Conservation (phyloP, 1,140 invertebrate species). For the Macrosteles quadrilineatus region DNA sequence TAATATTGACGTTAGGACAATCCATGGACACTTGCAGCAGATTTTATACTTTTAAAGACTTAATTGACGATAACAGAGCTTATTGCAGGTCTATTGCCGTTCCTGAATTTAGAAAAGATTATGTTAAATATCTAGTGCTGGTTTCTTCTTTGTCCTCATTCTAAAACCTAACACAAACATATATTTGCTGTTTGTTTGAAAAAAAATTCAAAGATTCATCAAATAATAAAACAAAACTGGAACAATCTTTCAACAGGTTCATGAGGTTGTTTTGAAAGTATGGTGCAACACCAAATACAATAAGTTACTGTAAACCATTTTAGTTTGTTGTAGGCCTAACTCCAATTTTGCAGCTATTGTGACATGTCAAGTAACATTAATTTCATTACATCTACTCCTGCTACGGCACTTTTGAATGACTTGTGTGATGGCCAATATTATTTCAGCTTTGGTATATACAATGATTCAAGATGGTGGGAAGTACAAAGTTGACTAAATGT, state of each 20-base stretch:
- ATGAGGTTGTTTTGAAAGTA: background rate
- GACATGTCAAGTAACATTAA: slow-evolving; percentile 15
- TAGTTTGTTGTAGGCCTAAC: slow-evolving; percentile 16
- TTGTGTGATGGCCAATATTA: slow-evolving; percentile 3
- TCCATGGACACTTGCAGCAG: background rate
- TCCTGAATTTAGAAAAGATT: background rate
- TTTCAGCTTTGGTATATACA: slow-evolving; percentile 21
- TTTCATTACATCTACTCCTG: background rate
- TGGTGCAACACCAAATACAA: slow-evolving; percentile 17
- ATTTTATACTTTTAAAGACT: background rate
- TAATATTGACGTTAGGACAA: background rate
- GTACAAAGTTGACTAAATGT: too few species aligned
- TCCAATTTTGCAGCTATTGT: slow-evolving; percentile 14
- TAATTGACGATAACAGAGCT: background rate
- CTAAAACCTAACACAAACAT: background rate
- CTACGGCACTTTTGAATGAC: background rate
- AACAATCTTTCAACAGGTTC: background rate
- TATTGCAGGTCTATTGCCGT: background rate
- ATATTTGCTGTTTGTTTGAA: background rate
- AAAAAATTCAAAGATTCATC: background rate
- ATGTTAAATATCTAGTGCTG: background rate
- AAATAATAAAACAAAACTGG: background rate
- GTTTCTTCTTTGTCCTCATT: background rate
- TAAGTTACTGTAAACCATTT: slow-evolving; percentile 26
- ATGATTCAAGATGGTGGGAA: too few species aligned